These are phyloP conservation scores for Rhynchonycteris naso DNA, from an alignment of 2,797 vertebrate genomes.

Conservation along the genomic window DNA sequence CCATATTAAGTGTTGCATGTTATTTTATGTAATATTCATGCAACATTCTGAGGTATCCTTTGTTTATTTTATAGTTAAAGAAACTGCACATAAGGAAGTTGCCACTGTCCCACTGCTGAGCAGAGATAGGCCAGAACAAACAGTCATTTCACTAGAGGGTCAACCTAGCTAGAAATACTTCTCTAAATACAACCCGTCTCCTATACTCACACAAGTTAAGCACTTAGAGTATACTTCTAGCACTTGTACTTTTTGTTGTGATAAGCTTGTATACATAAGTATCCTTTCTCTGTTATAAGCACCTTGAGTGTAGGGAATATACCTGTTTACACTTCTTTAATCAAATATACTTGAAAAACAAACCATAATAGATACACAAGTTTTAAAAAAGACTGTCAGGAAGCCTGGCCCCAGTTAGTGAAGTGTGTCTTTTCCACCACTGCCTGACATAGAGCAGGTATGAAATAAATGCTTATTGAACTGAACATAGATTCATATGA, in stretches of 20 bases:
- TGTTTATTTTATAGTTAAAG: neutral
- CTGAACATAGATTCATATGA: neutral
- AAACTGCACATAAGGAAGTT: neutral
- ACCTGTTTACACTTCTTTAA: neutral
- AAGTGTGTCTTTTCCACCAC: neutral
- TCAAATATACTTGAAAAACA: neutral
- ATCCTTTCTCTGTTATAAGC: neutral
- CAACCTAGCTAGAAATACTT: neutral
- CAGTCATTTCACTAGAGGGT: neutral
- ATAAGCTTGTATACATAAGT: neutral
- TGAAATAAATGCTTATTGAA: neutral
- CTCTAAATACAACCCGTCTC: neutral
- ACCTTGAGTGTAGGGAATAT: neutral
- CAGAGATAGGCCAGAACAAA: neutral
- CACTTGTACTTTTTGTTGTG: neutral
- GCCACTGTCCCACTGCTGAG: neutral
- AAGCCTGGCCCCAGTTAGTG: neutral
- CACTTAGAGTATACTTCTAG: neutral
- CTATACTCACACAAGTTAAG: neutral
- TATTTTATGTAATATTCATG: neutral
- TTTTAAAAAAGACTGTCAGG: neutral
- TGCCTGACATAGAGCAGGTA: neutral
- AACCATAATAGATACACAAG: neutral
- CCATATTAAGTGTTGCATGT: neutral
- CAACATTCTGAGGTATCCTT: neutral